A percentile compares a stretch with the other conserved stretches of the same genome.
Evolutionary conservation across 1,140 invertebrate species (phyloP).

Genomic region (Procambarus virginalis): DNA sequence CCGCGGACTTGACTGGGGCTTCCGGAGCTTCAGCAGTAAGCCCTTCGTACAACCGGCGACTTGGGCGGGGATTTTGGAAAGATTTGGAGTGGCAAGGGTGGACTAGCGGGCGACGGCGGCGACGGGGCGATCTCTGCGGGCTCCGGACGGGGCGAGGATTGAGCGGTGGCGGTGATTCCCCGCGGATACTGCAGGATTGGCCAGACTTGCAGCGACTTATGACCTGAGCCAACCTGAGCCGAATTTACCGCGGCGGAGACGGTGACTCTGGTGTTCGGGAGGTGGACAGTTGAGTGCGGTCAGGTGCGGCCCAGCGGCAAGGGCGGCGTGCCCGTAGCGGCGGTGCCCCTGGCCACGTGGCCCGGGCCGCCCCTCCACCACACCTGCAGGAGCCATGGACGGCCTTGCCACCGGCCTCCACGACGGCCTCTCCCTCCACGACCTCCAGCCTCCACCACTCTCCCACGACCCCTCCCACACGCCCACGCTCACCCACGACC

Average conservation of each 20-base stretch:
- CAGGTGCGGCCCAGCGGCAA: conserved; percentile 15
- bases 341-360: conserved; percentile 20
- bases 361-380: background rate
- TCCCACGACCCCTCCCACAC: conserved; percentile 43
- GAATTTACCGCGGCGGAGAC: conserved; percentile 62
- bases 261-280: conserved; percentile 28
- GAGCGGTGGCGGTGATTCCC: conserved; percentile 42
- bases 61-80: conserved; percentile 64
- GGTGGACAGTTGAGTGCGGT: conserved; percentile 1
- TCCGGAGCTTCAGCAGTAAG: conserved; percentile 55
- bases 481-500: conserved; percentile 39
- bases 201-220: conserved; percentile 61
- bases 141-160: conserved; percentile 49
- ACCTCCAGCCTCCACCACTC: conserved; percentile 59
- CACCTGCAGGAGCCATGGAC: conserved; percentile 24
- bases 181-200: conserved; percentile 51
- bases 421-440: conserved; percentile 50
- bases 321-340: conserved; percentile 11
- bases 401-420: conserved; percentile 56
- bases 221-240: conserved; percentile 63
- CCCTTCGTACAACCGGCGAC: conserved; percentile 63
- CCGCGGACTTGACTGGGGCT: conserved; percentile 44
- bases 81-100: conserved; percentile 65
- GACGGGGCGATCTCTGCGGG: conserved; percentile 31
- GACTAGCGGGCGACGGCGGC: conserved; percentile 52